Evolutionary conservation across 92 coral and sea anemone genomes (phyloP).

Genomic region (Epizoanthus ramosus): DNA sequence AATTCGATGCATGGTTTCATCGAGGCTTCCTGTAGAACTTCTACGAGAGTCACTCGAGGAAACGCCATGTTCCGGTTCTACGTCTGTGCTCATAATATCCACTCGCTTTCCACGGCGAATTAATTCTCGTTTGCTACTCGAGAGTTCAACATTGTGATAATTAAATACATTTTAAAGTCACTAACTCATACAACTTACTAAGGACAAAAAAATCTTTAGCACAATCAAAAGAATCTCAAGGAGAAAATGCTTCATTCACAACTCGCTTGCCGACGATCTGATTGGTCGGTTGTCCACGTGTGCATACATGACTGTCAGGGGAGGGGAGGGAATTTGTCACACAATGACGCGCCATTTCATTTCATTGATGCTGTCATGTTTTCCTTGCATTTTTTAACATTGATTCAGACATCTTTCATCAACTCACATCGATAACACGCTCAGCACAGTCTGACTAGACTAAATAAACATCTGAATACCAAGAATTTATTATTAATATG

Average conservation of each 20-base stretch:
- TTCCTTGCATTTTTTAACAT: too few relatives aligned
- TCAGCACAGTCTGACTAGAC: too few relatives aligned
- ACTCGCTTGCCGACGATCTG: conserved; percentile 20
- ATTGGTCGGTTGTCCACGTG: conserved; percentile 2
- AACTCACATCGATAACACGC: too few relatives aligned
- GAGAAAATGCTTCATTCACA: conserved; percentile 24
- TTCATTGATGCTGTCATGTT: too few relatives aligned
- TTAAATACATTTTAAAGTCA: neutral
- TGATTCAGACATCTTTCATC: too few relatives aligned
- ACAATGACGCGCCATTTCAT: too few relatives aligned
- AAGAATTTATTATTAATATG: too few relatives aligned
- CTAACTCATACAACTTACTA: neutral
- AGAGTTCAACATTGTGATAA: conserved; percentile 16
- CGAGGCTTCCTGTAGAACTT: conserved; percentile 76
- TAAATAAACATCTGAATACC: too few relatives aligned
- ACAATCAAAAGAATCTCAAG: neutral
- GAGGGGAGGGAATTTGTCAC: neutral
- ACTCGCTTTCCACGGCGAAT: neutral
- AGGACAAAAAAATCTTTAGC: conserved; percentile 10
- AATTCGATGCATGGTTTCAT: conserved; percentile 79
- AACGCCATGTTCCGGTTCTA: conserved; percentile 36
- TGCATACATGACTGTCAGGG: neutral
- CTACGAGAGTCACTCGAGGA: conserved; percentile 37
- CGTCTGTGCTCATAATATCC: conserved; percentile 34
- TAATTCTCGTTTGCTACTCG: conserved; percentile 6